A percentile compares a stretch with the other conserved stretches of the same genome.
phyloP scores from a whole-genome alignment of 2,797 vertebrate species.

The Onychomys leucogaster region DNA sequence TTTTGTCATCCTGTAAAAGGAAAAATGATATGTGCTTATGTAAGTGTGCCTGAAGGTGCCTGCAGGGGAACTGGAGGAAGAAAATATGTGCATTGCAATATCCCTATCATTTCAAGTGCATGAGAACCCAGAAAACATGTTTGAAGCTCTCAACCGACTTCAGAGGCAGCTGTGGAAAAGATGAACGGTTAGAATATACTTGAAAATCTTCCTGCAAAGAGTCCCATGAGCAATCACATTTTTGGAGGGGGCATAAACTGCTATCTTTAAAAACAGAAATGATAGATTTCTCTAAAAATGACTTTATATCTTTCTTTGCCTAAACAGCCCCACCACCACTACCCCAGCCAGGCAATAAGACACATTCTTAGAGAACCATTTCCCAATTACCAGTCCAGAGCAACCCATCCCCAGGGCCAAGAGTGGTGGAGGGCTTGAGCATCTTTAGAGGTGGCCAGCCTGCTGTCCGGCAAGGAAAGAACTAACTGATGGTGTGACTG shows the following conservation, averaged over 20 bases:
- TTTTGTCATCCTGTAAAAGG: not conserved
- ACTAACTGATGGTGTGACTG: too few species aligned
- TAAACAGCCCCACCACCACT: not conserved
- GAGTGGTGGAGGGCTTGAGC: not conserved
- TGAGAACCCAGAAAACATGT: not conserved
- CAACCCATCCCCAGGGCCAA: not conserved
- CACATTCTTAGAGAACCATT: not conserved
- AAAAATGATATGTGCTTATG: not conserved
- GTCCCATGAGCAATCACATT: not conserved
- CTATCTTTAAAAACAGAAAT: not conserved
- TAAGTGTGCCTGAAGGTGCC: not conserved
- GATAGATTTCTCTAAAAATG: not conserved
- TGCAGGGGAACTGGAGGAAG: not conserved
- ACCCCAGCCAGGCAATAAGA: not conserved
- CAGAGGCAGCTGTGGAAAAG: not conserved
- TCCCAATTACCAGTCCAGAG: not conserved
- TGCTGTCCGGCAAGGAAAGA: not conserved
- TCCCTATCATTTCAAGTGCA: not conserved
- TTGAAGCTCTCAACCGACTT: not conserved
- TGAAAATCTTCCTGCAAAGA: not conserved
- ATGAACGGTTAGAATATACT: not conserved
- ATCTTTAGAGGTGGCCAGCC: not conserved
- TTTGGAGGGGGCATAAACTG: not conserved
- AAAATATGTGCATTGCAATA: not conserved
- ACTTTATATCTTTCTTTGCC: not conserved